These are phyloP conservation scores for Campopleginae sp. DNA, from an alignment of 2,888 invertebrate genomes.

Conservation along the genomic window DNA sequence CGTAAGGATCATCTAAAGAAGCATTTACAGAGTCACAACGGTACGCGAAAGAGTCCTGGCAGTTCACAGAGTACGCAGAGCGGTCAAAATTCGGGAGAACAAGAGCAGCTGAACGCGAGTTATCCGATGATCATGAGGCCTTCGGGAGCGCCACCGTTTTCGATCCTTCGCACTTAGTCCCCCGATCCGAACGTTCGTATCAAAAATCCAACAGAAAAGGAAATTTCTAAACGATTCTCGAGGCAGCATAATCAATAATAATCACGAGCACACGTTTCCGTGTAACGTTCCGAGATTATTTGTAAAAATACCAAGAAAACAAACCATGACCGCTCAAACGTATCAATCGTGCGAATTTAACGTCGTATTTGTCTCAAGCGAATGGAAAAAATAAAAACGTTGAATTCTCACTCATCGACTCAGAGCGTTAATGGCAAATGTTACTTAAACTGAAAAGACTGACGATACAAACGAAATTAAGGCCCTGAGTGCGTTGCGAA, in stretches of 20 bases:
- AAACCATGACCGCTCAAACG: conserved; percentile 24
- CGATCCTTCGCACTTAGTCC: conserved; percentile 80
- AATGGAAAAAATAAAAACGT: not conserved
- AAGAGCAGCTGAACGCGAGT: conserved; percentile 73
- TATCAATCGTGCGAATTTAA: conserved; percentile 53
- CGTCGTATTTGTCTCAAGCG: conserved; percentile 10
- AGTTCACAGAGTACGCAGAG: conserved; percentile 83
- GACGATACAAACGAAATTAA: not conserved
- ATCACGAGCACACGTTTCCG: conserved; percentile 27
- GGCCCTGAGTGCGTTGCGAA: conserved; percentile 36
- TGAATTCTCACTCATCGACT: not conserved
- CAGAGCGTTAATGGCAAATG: conserved; percentile 51
- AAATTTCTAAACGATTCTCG: conserved; percentile 2
- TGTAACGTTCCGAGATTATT: conserved; percentile 18
- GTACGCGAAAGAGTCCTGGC: conserved; percentile 87
- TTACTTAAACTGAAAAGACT: conserved; percentile 50
- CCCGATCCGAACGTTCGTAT: conserved; percentile 11
- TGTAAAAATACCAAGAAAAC: not conserved
- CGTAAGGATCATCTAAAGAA: conserved; percentile 93
- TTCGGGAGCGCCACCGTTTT: conserved; percentile 81
- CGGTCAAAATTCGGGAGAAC: conserved; percentile 78
- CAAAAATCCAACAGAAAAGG: not conserved
- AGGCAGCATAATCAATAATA: conserved; percentile 20
- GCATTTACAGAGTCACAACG: conserved; percentile 91
- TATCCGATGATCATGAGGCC: conserved; percentile 82